Conservation (phyloP, 2,797 vertebrate species). For the Pseudopleuronectes americanus region DNA sequence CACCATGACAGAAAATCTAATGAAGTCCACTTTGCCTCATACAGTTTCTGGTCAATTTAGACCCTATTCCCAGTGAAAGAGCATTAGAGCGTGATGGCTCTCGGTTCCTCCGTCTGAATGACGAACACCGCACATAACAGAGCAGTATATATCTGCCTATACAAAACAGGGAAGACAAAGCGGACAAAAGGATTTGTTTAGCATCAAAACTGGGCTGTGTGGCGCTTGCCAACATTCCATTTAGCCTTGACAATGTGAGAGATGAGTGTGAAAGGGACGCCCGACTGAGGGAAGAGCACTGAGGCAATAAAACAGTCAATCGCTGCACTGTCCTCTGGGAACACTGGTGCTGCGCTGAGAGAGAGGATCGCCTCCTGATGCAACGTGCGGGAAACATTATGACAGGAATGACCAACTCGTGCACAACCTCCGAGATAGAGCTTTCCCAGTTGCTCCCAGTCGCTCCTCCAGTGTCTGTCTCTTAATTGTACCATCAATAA, state of each 20-base stretch:
- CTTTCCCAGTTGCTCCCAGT: slow-evolving; percentile 1
- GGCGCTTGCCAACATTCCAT: slow-evolving; percentile 61
- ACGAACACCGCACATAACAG: slow-evolving; percentile 22
- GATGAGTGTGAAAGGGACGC: slow-evolving; percentile 61
- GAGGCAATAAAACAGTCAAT: slow-evolving; percentile 59
- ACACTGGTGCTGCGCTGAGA: slow-evolving; percentile 19
- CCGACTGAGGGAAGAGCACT: slow-evolving; percentile 59
- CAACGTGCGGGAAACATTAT: slow-evolving; percentile 19
- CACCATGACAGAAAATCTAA: slow-evolving; percentile 48
- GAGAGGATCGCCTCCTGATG: slow-evolving; percentile 38
- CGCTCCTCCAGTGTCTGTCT: not conserved
- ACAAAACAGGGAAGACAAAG: slow-evolving; percentile 37
- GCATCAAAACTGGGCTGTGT: slow-evolving; percentile 61
- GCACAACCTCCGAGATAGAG: slow-evolving; percentile 10
- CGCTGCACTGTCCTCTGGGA: slow-evolving; percentile 51
- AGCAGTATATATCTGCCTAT: not conserved
- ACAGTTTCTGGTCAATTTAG: slow-evolving; percentile 37
- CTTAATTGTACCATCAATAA: slow-evolving; percentile 34
- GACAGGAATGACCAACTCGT: slow-evolving; percentile 4
- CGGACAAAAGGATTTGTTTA: slow-evolving; percentile 67
- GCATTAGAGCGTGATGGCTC: slow-evolving; percentile 21
- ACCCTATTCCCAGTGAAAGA: slow-evolving; percentile 35
- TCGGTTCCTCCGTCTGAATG: slow-evolving; percentile 24
- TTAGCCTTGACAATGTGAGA: slow-evolving; percentile 64
- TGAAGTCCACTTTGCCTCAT: slow-evolving; percentile 33